A percentile compares a stretch with the other conserved stretches of the same genome.
These are phyloP conservation scores for Oscheius myriophilus DNA, from an alignment of 2,888 invertebrate species.

Conservation along the genomic window DNA sequence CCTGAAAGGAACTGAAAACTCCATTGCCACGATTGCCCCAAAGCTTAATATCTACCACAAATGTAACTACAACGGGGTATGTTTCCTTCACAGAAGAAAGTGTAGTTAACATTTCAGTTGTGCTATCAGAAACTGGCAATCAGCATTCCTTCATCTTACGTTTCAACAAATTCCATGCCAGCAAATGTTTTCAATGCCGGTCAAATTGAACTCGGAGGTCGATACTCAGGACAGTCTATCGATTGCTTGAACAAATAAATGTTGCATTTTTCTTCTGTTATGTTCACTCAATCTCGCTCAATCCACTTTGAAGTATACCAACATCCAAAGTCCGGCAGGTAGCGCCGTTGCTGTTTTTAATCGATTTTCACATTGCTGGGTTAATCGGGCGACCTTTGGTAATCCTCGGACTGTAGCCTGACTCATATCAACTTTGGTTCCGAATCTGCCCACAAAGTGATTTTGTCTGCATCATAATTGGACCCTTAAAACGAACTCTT, in stretches of 20 bases:
- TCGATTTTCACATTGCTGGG: no score
- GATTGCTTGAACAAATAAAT: slow-evolving; percentile 21
- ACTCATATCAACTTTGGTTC: no score
- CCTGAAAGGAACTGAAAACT: slow-evolving; percentile 20
- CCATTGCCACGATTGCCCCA: slow-evolving; percentile 16
- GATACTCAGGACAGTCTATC: slow-evolving; percentile 18
- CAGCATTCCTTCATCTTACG: slow-evolving; percentile 8
- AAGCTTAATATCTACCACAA: slow-evolving; percentile 20
- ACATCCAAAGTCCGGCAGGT: no score
- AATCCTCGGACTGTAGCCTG: no score
- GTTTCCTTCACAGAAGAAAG: not conserved
- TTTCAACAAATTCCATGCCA: slow-evolving; percentile 6
- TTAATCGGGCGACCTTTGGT: no score
- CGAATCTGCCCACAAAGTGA: no score
- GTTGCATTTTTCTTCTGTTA: no score
- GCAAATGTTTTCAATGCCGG: slow-evolving; percentile 9
- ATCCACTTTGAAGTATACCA: no score
- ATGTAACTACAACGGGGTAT: slow-evolving; percentile 26
- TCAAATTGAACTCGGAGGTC: slow-evolving; percentile 11
- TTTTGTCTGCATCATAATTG: no score
- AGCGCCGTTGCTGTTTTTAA: no score
- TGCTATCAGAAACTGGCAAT: slow-evolving; percentile 25
- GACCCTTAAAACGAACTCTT: no score
- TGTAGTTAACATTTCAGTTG: slow-evolving; percentile 22
- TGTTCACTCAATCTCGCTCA: no score